phyloP scores from a whole-genome alignment of 2,113 vertebrate genomes.

The Zingel zingel region DNA sequence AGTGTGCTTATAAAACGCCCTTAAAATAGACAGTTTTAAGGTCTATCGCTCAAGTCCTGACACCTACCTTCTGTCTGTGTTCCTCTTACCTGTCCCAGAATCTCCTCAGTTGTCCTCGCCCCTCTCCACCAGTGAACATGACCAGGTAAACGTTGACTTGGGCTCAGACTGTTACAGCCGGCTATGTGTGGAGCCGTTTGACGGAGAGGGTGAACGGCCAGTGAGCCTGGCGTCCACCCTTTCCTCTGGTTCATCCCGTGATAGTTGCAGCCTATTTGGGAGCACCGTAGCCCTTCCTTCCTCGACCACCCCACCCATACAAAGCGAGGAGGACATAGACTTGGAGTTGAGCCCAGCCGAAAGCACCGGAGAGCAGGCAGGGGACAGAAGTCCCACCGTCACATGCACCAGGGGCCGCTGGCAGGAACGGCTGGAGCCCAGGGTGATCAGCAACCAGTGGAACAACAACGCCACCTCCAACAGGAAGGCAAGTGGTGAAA shows the following conservation, averaged over 20 bases:
- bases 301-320: constrained; percentile 63
- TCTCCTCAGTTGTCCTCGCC: constrained; percentile 82
- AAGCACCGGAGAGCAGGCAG: constrained; percentile 37
- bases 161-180: constrained; percentile 74
- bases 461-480: constrained; percentile 82
- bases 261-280: constrained; percentile 83
- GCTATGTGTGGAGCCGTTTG: constrained; percentile 72
- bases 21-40: background rate
- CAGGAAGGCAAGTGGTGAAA: constrained; percentile 73
- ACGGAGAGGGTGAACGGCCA: constrained; percentile 85
- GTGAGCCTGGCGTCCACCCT: constrained; percentile 84
- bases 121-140: constrained; percentile 83
- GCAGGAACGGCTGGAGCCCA: constrained; percentile 38
- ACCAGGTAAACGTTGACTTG: constrained; percentile 73
- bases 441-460: constrained; percentile 57
- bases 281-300: constrained; percentile 72
- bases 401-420: constrained; percentile 41
- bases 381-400: constrained; percentile 53
- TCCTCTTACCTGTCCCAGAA: constrained; percentile 75
- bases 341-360: constrained; percentile 81
- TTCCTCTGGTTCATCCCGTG: constrained; percentile 87
- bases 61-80: constrained; percentile 11
- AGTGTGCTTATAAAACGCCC: background rate
- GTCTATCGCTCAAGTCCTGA: background rate
- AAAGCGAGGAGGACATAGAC: constrained; percentile 74